Conservation (phyloP, 2,888 invertebrate species). For the Eupithecia inturbata region DNA sequence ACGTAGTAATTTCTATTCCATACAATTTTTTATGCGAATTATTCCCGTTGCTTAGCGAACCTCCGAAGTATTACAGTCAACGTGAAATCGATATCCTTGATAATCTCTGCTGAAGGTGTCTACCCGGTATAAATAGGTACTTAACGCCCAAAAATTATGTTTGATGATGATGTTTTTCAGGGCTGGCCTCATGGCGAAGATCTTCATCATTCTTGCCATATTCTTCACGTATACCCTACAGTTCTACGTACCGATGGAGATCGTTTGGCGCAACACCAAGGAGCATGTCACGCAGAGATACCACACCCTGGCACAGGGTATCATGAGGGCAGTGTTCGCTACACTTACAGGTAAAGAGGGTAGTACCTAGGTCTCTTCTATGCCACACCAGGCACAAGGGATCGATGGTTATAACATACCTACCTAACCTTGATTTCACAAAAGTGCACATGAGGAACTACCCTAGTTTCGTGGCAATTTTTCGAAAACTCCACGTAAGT, state of each 20-base stretch:
- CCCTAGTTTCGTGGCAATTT: not conserved
- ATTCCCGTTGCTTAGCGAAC: too few species aligned
- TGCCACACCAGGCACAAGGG: not conserved
- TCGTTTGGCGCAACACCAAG: constrained; percentile 92
- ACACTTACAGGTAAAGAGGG: constrained; percentile 66
- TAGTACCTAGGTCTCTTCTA: not conserved
- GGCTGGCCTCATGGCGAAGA: constrained; percentile 89
- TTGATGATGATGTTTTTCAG: constrained; percentile 82
- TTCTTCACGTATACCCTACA: constrained; percentile 97
- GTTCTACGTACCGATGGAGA: constrained; percentile 96
- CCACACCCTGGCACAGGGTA: constrained; percentile 67
- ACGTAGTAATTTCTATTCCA: too few species aligned
- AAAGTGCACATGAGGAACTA: not conserved
- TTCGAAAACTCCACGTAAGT: not conserved
- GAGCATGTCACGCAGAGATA: constrained; percentile 64
- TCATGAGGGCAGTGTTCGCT: constrained; percentile 76
- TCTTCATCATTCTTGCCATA: constrained; percentile 93
- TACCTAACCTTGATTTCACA: not conserved
- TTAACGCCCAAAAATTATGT: too few species aligned
- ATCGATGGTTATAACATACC: not conserved
- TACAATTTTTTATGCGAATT: too few species aligned
- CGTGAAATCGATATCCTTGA: too few species aligned
- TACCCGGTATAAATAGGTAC: too few species aligned
- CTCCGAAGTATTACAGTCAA: too few species aligned
- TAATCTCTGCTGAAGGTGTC: too few species aligned